Base-by-base conservation (phyloP, 1,140 invertebrate species). In the Latrodectus geometricus region DNA sequence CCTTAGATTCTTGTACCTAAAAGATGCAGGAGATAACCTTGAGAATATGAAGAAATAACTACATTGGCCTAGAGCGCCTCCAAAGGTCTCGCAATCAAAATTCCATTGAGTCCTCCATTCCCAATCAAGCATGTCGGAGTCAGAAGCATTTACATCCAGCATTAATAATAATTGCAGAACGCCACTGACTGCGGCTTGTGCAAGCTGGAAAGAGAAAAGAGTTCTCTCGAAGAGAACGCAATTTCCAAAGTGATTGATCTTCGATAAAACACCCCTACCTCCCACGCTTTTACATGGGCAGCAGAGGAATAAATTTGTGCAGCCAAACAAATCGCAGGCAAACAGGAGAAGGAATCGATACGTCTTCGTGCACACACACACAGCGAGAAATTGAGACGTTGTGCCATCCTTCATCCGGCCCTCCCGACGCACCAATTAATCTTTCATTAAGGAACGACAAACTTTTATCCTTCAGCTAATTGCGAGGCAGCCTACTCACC, bases 401-500 rank as follows among this genome's bases (percentile, higher is more conserved):
- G 23, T 15, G 17, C 83, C 83, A 86, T 86, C 75, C 35, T 61
- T 86, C 83, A 86, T 86, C 21, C 83, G 9, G 20, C 82, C 82
- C 82, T 68, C 82, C 82, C 54, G 72, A 61, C 74, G 48, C 50
- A 50, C 65, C 83, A 50, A 86, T 86, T 86, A 86, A 86, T 86
- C 83, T 86, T 86, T 86, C 83, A 86, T 86, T 86, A 86, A 86
- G 83, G 83, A 77, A 86, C 83, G 83, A 86, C 83, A 77, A 86
- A 86, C 83, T 86, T 86, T 86, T 86, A 86, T 86, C 83, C 83
- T 86, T 86, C 83, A 86, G 35, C 83, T 86, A 86, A 86, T 86
- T 86, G 83, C 83, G 35, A 70, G 83, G 77, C 83, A 56, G 65
- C 21, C 82, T 61, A 61, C 52, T 35, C 17, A 20, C 82, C 56